Evolutionary conservation across 2,797 vertebrate genomes (phyloP).

Genomic region (Xenentodon cancila): DNA sequence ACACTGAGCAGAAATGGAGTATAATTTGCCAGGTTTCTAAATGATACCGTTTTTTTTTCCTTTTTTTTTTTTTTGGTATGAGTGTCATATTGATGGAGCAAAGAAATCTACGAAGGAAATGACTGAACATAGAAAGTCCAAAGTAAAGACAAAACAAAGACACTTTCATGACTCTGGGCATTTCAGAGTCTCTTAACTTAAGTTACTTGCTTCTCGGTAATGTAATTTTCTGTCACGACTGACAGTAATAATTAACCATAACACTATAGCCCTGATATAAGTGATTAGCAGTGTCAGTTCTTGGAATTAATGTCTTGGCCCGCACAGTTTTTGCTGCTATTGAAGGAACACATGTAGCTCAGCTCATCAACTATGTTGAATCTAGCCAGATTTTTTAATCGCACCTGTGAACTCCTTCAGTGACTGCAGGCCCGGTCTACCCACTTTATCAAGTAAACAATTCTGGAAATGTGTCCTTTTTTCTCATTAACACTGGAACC

Average conservation of each 20-base stretch:
- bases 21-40: constrained; percentile 68
- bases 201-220: constrained; percentile 13
- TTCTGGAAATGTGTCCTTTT: too few relatives aligned
- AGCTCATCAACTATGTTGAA: constrained; percentile 1
- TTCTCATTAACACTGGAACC: too few relatives aligned
- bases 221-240: constrained; percentile 15
- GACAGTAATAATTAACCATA: constrained; percentile 4
- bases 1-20: constrained; percentile 57
- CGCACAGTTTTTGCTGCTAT: not conserved
- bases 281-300: constrained; percentile 21
- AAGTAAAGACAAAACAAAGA: constrained; percentile 30
- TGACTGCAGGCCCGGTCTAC: not conserved
- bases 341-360: not conserved
- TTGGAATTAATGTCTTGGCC: constrained; percentile 5
- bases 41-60: constrained; percentile 64
- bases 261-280: constrained; percentile 6
- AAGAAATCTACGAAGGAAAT: constrained; percentile 41
- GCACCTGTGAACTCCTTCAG: not conserved
- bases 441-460: too few relatives aligned
- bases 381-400: constrained; percentile 10
- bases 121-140: constrained; percentile 41
- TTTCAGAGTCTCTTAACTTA: constrained; percentile 10
- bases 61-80: constrained; percentile 49
- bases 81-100: constrained; percentile 55
- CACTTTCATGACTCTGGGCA: constrained; percentile 11